phyloP scores from a whole-genome alignment of 2,113 vertebrate species.

The Sturnira hondurensis region DNA sequence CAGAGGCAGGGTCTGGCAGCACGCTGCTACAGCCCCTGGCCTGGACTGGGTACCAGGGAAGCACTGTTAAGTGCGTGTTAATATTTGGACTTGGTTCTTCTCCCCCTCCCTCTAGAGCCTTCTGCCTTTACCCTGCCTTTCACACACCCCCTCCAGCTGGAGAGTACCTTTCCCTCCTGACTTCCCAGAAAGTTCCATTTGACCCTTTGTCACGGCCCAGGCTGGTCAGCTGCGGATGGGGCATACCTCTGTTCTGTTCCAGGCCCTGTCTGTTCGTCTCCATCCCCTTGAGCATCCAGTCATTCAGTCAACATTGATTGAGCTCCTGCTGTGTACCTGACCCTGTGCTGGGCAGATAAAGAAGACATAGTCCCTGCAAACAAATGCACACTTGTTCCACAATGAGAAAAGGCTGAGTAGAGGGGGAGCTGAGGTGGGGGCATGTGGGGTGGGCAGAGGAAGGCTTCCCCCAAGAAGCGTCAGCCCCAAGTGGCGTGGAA shows the following conservation, averaged over 20 bases:
- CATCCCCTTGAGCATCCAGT: neutral
- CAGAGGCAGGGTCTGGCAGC: neutral
- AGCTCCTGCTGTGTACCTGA: neutral
- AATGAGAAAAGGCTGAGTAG: neutral
- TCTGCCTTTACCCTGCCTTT: neutral
- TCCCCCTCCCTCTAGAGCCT: neutral
- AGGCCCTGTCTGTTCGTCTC: neutral
- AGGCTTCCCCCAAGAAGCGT: neutral
- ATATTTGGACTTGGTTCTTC: neutral
- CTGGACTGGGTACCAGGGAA: neutral
- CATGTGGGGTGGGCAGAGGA: too few relatives aligned
- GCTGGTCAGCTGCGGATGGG: neutral
- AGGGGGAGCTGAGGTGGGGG: neutral
- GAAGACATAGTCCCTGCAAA: neutral
- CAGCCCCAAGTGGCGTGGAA: neutral
- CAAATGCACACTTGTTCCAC: neutral
- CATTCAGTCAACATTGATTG: neutral
- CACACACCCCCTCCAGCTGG: neutral
- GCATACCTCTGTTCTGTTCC: neutral
- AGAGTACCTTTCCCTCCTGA: neutral
- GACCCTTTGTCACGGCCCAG: neutral
- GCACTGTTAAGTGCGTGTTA: neutral
- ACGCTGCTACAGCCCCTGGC: neutral
- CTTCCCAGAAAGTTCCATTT: neutral
- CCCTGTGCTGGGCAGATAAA: neutral